Percentiles rank a stretch among this genome's conserved stretches.
These are phyloP conservation scores for Therioaphis trifolii DNA, from an alignment of 2,888 invertebrate species.

Conservation along the genomic window DNA sequence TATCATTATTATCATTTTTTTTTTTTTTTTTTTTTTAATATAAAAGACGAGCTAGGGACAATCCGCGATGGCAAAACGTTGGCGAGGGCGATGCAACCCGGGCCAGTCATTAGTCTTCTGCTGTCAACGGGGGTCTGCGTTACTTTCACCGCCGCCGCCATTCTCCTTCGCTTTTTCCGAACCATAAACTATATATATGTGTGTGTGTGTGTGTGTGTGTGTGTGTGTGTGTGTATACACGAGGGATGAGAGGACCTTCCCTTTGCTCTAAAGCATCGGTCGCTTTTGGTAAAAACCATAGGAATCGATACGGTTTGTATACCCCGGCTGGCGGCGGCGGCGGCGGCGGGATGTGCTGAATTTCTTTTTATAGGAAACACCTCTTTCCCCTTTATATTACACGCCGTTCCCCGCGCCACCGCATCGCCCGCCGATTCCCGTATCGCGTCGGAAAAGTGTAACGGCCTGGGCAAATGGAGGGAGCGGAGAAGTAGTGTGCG, in stretches of 20 bases:
- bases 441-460: background rate
- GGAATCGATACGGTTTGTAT: constrained; percentile 54
- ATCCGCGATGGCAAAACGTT: constrained; percentile 50
- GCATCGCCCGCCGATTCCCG: background rate
- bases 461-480: background rate
- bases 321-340: background rate
- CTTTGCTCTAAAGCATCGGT: constrained; percentile 36
- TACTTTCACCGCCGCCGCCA: constrained; percentile 7
- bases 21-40: constrained; percentile 53
- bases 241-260: constrained; percentile 23
- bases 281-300: constrained; percentile 50
- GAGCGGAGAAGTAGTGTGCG: background rate
- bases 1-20: no score
- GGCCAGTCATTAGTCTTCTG: constrained; percentile 57
- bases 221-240: no score
- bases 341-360: constrained; percentile 17
- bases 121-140: constrained; percentile 60
- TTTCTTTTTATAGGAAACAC: constrained; percentile 54
- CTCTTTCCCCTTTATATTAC: constrained; percentile 35
- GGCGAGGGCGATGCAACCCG: constrained; percentile 14
- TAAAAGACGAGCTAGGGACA: constrained; percentile 53
- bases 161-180: constrained; percentile 47
- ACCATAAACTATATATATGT: constrained; percentile 43
- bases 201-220: no score
- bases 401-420: background rate